Evolutionary conservation across 1,140 invertebrate genomes (phyloP).

Genomic region (Sitodiplosis mosellana): DNA sequence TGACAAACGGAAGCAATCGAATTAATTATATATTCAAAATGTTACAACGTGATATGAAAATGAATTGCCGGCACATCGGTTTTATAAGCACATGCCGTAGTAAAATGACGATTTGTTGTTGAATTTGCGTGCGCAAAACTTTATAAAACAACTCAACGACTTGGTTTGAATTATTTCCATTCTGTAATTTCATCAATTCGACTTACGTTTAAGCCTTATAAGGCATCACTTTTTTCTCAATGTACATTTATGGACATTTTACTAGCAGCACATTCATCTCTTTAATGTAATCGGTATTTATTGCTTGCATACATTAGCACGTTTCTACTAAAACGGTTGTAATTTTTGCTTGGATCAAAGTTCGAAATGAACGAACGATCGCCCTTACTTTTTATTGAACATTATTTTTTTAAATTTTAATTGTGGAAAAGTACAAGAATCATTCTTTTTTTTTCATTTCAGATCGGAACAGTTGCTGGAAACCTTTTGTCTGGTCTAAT

Average conservation of each 20-base stretch:
- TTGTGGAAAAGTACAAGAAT: conserved; percentile 4
- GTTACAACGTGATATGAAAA: neutral
- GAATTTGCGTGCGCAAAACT: no score
- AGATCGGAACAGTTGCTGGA: conserved; percentile 53
- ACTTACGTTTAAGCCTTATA: no score
- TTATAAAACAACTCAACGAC: no score
- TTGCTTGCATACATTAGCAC: no score
- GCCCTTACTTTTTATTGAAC: no score
- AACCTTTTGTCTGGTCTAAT: conserved; percentile 52
- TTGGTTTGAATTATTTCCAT: no score
- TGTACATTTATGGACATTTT: neutral
- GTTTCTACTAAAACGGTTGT: no score
- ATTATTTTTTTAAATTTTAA: neutral
- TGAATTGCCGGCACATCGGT: neutral
- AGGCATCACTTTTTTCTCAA: neutral
- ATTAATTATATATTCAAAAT: neutral
- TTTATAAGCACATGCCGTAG: neutral
- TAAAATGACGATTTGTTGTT: no score
- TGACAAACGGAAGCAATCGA: neutral
- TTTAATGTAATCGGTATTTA: neutral
- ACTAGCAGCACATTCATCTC: neutral
- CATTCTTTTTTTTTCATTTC: conserved; percentile 6
- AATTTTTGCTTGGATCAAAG: no score
- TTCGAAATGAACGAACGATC: no score
- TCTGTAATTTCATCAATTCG: no score